Conservation (phyloP, 2,888 invertebrate species). For the Agonum fuliginosum region DNA sequence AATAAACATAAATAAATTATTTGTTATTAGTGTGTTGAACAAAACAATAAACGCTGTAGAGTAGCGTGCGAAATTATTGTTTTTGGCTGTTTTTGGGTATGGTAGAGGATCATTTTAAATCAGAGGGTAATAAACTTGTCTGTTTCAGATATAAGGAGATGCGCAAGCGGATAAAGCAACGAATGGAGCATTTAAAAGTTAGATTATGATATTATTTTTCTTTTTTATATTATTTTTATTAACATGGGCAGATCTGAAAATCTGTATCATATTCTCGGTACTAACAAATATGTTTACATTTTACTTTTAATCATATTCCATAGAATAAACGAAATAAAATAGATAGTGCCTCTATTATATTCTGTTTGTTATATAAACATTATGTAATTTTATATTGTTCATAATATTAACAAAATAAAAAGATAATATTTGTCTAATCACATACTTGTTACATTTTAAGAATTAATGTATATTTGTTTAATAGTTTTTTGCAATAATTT, state of each 20-base stretch:
- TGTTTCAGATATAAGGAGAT: slow-evolving; percentile 77
- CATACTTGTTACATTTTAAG: too few species aligned
- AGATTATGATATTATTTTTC: slow-evolving; percentile 72
- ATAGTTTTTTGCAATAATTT: too few species aligned
- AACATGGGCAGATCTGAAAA: slow-evolving; percentile 1
- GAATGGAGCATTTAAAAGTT: slow-evolving; percentile 83
- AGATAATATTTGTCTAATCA: slow-evolving; percentile 35
- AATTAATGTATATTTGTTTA: too few species aligned
- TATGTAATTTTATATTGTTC: slow-evolving; percentile 49
- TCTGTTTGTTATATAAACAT: slow-evolving; percentile 51
- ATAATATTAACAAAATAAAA: slow-evolving; percentile 38
- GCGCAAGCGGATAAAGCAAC: slow-evolving; percentile 78
- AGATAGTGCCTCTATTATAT: slow-evolving; percentile 53
- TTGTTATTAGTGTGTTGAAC: slow-evolving; percentile 49
- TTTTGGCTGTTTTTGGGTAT: too few species aligned
- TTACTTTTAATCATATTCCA: slow-evolving; percentile 39
- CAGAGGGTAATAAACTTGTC: too few species aligned
- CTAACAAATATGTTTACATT: slow-evolving; percentile 39
- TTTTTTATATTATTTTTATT: slow-evolving; percentile 16
- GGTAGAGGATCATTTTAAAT: too few species aligned
- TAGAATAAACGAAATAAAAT: slow-evolving; percentile 37
- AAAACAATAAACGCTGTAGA: too few species aligned
- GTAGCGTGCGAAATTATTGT: too few species aligned
- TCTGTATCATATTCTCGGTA: slow-evolving; percentile 22
- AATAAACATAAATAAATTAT: neutral